Percentiles rank a stretch among this genome's conserved stretches.
These are phyloP conservation scores for Caenorhabditis doughertyi DNA, from an alignment of 2,888 invertebrate genomes.

Conservation along the genomic window DNA sequence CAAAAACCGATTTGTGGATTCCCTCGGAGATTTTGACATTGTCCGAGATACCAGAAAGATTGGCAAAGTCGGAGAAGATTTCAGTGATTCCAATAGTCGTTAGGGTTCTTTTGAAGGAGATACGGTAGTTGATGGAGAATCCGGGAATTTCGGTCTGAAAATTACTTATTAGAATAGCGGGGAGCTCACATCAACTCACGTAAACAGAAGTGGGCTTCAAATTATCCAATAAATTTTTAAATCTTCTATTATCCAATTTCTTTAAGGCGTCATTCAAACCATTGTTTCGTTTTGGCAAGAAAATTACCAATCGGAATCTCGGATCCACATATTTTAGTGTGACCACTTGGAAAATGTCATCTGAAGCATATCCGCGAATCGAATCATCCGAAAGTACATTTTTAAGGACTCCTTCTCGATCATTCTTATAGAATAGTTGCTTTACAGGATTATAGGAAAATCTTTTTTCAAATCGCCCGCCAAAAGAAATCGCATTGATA, in stretches of 20 bases:
- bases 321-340: slow-evolving; percentile 63
- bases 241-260: slow-evolving; percentile 1
- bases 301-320: slow-evolving; percentile 65
- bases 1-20: slow-evolving; percentile 76
- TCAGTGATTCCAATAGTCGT: slow-evolving; percentile 47
- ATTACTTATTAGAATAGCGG: background rate
- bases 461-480: slow-evolving; percentile 49
- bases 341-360: slow-evolving; percentile 52
- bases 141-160: slow-evolving; percentile 61
- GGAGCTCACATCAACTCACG: background rate
- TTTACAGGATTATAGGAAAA: no score
- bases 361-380: slow-evolving; percentile 29
- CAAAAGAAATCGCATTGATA: slow-evolving; percentile 61
- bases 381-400: no score
- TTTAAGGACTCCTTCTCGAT: no score
- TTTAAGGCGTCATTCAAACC: slow-evolving; percentile 61
- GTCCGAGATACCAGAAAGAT: slow-evolving; percentile 53
- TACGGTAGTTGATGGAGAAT: slow-evolving; percentile 58
- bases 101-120: no score
- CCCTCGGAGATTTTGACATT: slow-evolving; percentile 73
- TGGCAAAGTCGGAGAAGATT: slow-evolving; percentile 50
- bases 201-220: slow-evolving; percentile 5
- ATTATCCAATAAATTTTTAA: slow-evolving; percentile 1
- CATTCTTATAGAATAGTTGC: no score
- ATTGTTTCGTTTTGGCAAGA: slow-evolving; percentile 73